Conservation (phyloP, 2,113 vertebrate species). For the Rhinichthys klamathensis region DNA sequence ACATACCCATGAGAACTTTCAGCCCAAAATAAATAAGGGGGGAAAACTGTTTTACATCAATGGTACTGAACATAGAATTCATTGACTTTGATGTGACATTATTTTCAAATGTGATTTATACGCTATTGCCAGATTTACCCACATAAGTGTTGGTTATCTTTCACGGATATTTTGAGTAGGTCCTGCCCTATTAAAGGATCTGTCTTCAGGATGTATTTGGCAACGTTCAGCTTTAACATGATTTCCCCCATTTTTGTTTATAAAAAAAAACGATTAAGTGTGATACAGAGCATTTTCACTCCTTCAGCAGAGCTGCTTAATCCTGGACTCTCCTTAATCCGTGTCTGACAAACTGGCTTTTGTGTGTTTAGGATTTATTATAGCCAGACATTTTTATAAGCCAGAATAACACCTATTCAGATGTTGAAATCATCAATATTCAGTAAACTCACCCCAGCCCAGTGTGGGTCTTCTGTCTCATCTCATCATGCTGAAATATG, state of each 20-base stretch:
- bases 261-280: not conserved
- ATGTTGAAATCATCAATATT: slow-evolving; percentile 5
- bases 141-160: not conserved
- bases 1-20: not conserved
- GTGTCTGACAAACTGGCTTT: not conserved
- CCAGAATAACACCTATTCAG: not conserved
- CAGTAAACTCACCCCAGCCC: not conserved
- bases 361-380: slow-evolving; percentile 15
- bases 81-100: not conserved
- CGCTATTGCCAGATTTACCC: no score
- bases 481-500: not conserved
- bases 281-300: not conserved
- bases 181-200: not conserved
- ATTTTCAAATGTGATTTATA: not conserved
- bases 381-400: not conserved
- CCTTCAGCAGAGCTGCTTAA: not conserved
- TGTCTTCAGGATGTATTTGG: not conserved
- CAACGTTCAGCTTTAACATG: not conserved
- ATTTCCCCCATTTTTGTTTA: not conserved
- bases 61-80: not conserved
- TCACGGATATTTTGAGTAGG: not conserved
- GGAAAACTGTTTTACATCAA: not conserved
- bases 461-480: not conserved
- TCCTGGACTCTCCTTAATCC: not conserved
- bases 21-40: not conserved